Evolutionary conservation across 2,113 vertebrate species (phyloP), one percentile per base, ranked within the genome.

Genomic region (Macrotus californicus): DNA sequence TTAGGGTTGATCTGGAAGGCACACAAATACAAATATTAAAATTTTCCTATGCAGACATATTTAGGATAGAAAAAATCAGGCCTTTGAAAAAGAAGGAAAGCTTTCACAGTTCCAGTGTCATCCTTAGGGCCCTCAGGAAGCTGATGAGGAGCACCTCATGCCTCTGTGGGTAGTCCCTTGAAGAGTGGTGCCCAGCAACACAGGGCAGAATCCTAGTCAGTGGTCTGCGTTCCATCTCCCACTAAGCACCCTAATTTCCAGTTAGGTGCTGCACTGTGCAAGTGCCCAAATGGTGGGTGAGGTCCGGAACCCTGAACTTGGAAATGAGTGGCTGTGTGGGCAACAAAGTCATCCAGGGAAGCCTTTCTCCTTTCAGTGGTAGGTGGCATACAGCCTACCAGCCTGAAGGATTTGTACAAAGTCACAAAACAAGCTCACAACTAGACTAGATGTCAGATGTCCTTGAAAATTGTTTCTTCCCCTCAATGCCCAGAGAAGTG

Each of bases 11-110:
- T 11, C 36, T 91, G 24, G 43, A 91, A 93, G 39, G 13, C 39
- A 73, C 26, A 34, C 31, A 9, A 16, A 79, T 77, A 67, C 89
- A 75, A 86, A 50, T 80, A 75, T 76, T 94, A 73, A 87, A 56
- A 36, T 9, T 26, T 66, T 24, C 50, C 21, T 61, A 15, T 73
- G 13, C 7, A 92, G 52, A 80, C 12, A 14, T 48, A 59, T 77
- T 93, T 93, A 76, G 39, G 8, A 36, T 69, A 87, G 19, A 48
- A 59, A 52, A 89, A 22, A 64, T 1, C 18, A 85, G 48, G 26
- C 19, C 46, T 59, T 3, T 59, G 52, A 26, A 43, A 93, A 83
- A 72, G 69, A 87, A 87, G 43, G 54, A 77, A 69, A 54, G 14
- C 31, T 54, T 43, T 84, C 48, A 39, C 34, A 34, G 84, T 46